Percentiles rank a stretch among this genome's conserved stretches.
Evolutionary conservation across 2,888 invertebrate genomes (phyloP).

Genomic region (Ormyrus thymus): DNA sequence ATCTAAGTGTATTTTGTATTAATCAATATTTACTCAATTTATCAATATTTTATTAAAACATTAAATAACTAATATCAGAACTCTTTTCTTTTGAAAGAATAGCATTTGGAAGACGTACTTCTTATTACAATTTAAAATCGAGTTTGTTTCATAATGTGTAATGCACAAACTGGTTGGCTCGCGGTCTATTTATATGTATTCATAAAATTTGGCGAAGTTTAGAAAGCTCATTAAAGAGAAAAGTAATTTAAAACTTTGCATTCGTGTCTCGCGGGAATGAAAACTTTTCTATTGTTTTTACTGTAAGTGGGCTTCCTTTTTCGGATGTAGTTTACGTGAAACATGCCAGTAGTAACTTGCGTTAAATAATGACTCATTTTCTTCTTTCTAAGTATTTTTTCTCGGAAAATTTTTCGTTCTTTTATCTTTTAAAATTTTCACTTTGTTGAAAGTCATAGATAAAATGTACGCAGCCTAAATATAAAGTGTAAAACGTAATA

Average conservation of each 20-base stretch:
- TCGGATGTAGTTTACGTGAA: neutral
- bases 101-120: neutral
- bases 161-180: neutral
- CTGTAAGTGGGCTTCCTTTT: neutral
- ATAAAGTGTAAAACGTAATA: too few relatives aligned
- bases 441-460: too few relatives aligned
- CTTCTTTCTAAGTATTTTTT: too few relatives aligned
- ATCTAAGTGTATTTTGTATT: too few relatives aligned
- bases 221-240: slow-evolving; percentile 46
- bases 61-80: too few relatives aligned
- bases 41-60: too few relatives aligned
- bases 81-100: too few relatives aligned
- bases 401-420: neutral
- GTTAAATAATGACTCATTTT: too few relatives aligned
- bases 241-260: slow-evolving; percentile 47
- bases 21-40: too few relatives aligned
- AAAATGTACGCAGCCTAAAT: too few relatives aligned
- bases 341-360: neutral
- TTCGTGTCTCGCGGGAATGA: slow-evolving; percentile 27
- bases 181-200: slow-evolving; percentile 17
- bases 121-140: slow-evolving; percentile 26
- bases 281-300: slow-evolving; percentile 3
- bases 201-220: slow-evolving; percentile 41
- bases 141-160: slow-evolving; percentile 18
- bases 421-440: too few relatives aligned